Evolutionary conservation across 2,113 vertebrate species (phyloP).

Genomic region (Alouatta palliata): DNA sequence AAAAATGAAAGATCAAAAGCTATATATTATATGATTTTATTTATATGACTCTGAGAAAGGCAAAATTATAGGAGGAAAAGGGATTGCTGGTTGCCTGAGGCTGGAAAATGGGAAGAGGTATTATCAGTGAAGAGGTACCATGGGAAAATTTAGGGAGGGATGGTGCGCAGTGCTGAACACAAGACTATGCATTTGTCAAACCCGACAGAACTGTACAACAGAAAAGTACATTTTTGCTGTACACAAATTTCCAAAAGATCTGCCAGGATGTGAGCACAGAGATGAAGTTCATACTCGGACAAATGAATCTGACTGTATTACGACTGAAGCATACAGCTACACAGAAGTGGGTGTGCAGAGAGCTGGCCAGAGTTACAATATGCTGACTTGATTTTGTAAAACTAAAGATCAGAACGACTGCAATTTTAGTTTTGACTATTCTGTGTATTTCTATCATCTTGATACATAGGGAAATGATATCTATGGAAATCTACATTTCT

Average conservation of each 20-base stretch:
- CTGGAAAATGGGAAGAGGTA: not conserved
- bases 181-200: not conserved
- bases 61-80: not conserved
- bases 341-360: too few relatives aligned
- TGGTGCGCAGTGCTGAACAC: too few relatives aligned
- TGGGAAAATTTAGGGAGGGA: not conserved
- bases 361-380: rapidly evolving
- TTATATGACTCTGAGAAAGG: not conserved
- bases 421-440: not conserved
- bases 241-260: not conserved
- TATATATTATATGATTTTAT: not conserved
- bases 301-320: not conserved
- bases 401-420: too few relatives aligned
- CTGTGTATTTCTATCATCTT: not conserved
- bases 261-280: not conserved
- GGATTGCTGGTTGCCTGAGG: not conserved
- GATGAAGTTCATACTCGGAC: not conserved
- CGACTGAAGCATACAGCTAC: not conserved
- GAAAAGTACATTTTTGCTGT: not conserved
- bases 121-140: not conserved
- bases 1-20: not conserved
- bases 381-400: not conserved
- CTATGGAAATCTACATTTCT: not conserved
- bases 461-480: not conserved
- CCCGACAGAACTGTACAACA: not conserved